phyloP scores from a whole-genome alignment of 2,113 vertebrate genomes.

The Cygnus buccinator region DNA sequence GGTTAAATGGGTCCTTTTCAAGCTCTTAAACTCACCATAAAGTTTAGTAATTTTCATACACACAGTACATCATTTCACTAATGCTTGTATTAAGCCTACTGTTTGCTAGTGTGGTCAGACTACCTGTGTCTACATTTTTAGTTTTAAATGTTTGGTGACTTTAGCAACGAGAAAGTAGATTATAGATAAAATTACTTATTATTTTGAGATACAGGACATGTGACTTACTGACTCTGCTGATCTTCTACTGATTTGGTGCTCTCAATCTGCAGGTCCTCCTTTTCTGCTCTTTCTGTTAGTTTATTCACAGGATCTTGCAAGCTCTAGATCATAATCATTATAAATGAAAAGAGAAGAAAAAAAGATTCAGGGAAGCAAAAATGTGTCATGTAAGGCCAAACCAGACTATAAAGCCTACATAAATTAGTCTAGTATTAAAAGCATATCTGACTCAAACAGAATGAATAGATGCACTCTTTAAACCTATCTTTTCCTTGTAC shows the following conservation, averaged over 20 bases:
- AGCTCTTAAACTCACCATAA: neutral
- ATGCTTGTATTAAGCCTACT: neutral
- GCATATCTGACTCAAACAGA: neutral
- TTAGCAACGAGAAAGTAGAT: neutral
- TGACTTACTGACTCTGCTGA: constrained; percentile 84
- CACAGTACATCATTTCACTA: neutral
- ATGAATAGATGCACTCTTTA: neutral
- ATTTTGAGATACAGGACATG: neutral
- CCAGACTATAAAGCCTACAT: neutral
- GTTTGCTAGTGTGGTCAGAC: neutral
- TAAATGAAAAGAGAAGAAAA: neutral
- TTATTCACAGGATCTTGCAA: constrained; percentile 86
- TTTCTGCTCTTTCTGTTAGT: constrained; percentile 77
- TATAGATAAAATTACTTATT: neutral
- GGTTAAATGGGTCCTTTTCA: neutral
- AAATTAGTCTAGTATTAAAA: neutral
- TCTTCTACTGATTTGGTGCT: constrained; percentile 46
- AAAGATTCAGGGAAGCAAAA: neutral
- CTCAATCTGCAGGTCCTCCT: constrained; percentile 71
- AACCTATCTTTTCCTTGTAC: neutral
- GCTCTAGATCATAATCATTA: constrained; percentile 69
- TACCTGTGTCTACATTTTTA: neutral
- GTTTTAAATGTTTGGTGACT: neutral
- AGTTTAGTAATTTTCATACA: neutral
- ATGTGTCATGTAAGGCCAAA: neutral